Evolutionary conservation across 2,113 vertebrate species (phyloP).

Genomic region (Phasianus colchicus): DNA sequence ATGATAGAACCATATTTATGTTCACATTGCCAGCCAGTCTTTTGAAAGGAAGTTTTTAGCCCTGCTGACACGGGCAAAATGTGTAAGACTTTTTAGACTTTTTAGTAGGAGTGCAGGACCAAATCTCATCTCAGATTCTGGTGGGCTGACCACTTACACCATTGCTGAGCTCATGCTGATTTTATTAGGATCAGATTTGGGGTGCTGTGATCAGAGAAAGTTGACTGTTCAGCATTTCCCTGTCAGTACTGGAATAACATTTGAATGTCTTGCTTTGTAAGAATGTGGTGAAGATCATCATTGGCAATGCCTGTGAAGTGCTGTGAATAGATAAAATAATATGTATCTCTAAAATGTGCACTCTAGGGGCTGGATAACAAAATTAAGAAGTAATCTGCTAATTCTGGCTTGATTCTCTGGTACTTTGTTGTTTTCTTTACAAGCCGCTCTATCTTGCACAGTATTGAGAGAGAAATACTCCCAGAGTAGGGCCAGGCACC

Average conservation of each 20-base stretch:
- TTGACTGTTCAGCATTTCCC: fast-evolving
- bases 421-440: not conserved
- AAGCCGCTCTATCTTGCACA: not conserved
- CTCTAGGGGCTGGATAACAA: fast-evolving
- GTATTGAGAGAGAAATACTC: not conserved
- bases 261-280: not conserved
- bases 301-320: not conserved
- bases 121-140: not conserved
- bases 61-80: not conserved
- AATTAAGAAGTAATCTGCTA: not conserved
- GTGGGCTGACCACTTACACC: not conserved
- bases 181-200: not conserved
- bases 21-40: not conserved
- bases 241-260: not conserved
- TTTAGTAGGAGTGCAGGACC: not conserved
- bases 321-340: not conserved
- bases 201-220: not conserved
- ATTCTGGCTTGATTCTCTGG: not conserved
- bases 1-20: not conserved
- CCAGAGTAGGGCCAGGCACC: not conserved
- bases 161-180: not conserved
- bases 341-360: not conserved
- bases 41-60: not conserved
- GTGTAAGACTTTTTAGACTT: not conserved
- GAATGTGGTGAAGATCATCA: fast-evolving